Evolutionary conservation across 2,888 invertebrate species (phyloP).

Genomic region (Corbicula japonica): DNA sequence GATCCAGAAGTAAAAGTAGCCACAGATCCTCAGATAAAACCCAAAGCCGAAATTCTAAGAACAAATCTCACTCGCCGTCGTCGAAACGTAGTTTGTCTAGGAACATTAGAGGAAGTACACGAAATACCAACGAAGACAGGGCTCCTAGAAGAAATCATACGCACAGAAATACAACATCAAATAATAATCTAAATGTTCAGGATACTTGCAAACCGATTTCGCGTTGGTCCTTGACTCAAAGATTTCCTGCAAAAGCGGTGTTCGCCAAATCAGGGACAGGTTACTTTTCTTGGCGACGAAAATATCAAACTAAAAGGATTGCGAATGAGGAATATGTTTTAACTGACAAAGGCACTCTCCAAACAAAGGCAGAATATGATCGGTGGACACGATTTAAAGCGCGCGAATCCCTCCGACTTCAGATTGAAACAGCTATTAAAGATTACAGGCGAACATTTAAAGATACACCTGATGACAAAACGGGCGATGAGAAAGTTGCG

Average conservation of each 20-base stretch:
- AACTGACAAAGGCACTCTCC: slow-evolving; percentile 15
- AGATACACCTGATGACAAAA: slow-evolving; percentile 34
- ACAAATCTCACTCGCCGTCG: too few relatives aligned
- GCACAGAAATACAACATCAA: too few relatives aligned
- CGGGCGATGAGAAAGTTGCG: slow-evolving; percentile 51
- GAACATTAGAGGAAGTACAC: too few relatives aligned
- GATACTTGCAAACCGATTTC: too few relatives aligned
- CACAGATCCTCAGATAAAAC: too few relatives aligned
- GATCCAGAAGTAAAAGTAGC: slow-evolving; percentile 28
- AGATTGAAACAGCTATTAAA: slow-evolving; percentile 51
- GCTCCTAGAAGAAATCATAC: too few relatives aligned
- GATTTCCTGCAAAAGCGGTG: neutral
- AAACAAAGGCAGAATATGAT: slow-evolving; percentile 27
- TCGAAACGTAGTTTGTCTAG: too few relatives aligned
- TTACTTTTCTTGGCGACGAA: slow-evolving; percentile 43
- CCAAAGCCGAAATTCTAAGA: too few relatives aligned
- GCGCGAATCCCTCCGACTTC: slow-evolving; percentile 32
- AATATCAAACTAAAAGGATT: slow-evolving; percentile 30
- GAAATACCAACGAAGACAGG: too few relatives aligned
- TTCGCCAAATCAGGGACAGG: slow-evolving; percentile 35
- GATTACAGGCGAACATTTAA: slow-evolving; percentile 49
- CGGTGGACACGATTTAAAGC: slow-evolving; percentile 48
- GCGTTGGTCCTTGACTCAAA: too few relatives aligned
- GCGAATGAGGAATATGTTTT: neutral
- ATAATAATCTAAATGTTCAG: too few relatives aligned